Evolutionary conservation across 2,113 vertebrate species (phyloP).

Genomic region (Carassius gibelio): DNA sequence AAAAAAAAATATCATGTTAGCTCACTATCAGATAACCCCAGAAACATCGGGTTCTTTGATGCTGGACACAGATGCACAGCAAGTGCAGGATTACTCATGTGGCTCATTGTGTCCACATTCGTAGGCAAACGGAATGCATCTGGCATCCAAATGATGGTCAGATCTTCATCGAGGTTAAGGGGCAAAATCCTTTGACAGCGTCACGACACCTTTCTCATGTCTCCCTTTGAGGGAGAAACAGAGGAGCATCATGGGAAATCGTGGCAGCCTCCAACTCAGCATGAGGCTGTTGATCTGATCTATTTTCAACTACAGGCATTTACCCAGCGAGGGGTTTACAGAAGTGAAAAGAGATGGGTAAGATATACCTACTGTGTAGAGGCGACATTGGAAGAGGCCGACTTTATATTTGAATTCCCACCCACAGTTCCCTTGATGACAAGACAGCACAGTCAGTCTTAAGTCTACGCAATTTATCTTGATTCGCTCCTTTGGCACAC

Average conservation of each 20-base stretch:
- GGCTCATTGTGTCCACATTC: neutral
- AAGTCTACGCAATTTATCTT: slow-evolving; percentile 38
- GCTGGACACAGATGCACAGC: neutral
- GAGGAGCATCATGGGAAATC: slow-evolving; percentile 4
- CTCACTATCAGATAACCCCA: neutral
- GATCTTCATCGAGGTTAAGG: neutral
- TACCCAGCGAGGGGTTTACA: slow-evolving; percentile 42
- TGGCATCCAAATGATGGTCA: slow-evolving; percentile 12
- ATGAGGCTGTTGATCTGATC: slow-evolving; percentile 36
- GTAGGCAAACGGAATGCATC: neutral
- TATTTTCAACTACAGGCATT: slow-evolving; percentile 52
- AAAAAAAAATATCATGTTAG: neutral
- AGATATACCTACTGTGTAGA: slow-evolving; percentile 30
- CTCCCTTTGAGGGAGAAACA: slow-evolving; percentile 7
- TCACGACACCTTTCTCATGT: neutral
- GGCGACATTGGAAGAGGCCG: slow-evolving; percentile 47
- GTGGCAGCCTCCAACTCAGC: neutral
- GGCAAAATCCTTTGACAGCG: slow-evolving; percentile 3
- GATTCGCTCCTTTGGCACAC: neutral
- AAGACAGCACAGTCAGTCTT: slow-evolving; percentile 28
- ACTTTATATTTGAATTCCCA: slow-evolving; percentile 57
- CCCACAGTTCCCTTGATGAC: slow-evolving; percentile 41
- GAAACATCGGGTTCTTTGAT: neutral
- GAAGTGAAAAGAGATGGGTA: neutral
- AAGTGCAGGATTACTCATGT: neutral